phyloP scores from a whole-genome alignment of 2,888 invertebrate genomes.

The Cyclophora punctaria region DNA sequence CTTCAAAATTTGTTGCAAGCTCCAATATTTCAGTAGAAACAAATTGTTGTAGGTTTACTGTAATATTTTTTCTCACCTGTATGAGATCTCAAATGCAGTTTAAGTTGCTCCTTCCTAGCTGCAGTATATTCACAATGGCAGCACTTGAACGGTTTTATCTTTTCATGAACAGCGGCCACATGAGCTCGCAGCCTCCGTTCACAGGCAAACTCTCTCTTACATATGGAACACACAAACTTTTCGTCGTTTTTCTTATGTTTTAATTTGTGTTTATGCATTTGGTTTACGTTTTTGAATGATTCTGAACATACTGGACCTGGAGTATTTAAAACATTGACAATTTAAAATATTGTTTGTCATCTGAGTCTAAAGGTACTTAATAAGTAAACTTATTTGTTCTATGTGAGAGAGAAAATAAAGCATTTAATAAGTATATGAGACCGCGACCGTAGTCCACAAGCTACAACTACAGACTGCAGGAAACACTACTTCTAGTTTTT shows the following conservation, averaged over 20 bases:
- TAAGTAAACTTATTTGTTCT: no score
- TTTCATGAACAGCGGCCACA: conserved; percentile 78
- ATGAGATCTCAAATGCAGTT: conserved; percentile 80
- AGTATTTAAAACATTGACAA: not conserved
- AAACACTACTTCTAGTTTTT: no score
- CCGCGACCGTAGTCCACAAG: no score
- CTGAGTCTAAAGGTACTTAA: no score
- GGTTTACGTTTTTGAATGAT: conserved; percentile 85
- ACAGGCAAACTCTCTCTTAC: conserved; percentile 75
- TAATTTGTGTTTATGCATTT: conserved; percentile 84
- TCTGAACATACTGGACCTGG: conserved; percentile 80
- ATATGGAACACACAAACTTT: conserved; percentile 70
- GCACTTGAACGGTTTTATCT: conserved; percentile 79
- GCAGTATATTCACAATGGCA: conserved; percentile 80
- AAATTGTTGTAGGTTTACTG: no score
- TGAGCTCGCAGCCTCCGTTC: conserved; percentile 70
- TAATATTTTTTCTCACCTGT: conserved; percentile 68
- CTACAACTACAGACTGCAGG: no score
- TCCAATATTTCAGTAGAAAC: no score
- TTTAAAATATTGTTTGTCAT: no score
- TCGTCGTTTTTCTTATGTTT: conserved; percentile 66
- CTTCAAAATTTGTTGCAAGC: no score
- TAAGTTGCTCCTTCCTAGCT: conserved; percentile 78
- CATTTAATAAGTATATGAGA: no score
- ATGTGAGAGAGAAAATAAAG: no score